phyloP scores from a whole-genome alignment of 1,140 invertebrate species.

The Lepidurus couesii region DNA sequence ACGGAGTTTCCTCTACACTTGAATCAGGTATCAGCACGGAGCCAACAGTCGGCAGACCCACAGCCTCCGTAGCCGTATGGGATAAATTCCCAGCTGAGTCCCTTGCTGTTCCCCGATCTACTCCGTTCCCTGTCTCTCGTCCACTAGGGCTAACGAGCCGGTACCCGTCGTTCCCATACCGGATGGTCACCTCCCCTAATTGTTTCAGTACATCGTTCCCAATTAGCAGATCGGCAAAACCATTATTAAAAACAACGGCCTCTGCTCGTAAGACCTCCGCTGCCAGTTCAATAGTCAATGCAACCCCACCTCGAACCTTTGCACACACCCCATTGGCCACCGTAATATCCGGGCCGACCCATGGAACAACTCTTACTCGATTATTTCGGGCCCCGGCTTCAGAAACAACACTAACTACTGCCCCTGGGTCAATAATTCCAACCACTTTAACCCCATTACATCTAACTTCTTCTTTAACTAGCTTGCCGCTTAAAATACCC shows the following conservation, averaged over 20 bases:
- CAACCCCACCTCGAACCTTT: neutral
- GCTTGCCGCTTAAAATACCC: neutral
- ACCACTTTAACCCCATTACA: neutral
- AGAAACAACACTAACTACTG: neutral
- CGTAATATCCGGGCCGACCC: neutral
- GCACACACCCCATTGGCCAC: neutral
- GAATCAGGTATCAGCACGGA: neutral
- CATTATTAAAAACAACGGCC: neutral
- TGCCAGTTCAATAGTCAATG: neutral
- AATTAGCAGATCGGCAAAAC: neutral
- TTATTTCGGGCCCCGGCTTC: neutral
- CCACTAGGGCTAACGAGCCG: neutral
- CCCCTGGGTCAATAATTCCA: neutral
- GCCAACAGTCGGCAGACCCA: neutral
- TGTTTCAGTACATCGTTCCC: neutral
- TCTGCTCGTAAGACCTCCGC: neutral
- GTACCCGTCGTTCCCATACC: slow-evolving; percentile 6
- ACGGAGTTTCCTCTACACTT: neutral
- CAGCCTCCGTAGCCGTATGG: neutral
- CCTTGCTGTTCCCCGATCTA: neutral
- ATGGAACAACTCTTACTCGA: neutral
- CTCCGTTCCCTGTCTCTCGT: too few species aligned
- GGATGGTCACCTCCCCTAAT: neutral
- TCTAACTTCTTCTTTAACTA: neutral
- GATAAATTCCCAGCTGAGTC: neutral